A percentile compares a stretch with the other conserved stretches of the same genome.
These are phyloP conservation scores for Ephydatia muelleri DNA, from an alignment of 37 sponge, comb jelly and placozoan species.

Conservation along the genomic window DNA sequence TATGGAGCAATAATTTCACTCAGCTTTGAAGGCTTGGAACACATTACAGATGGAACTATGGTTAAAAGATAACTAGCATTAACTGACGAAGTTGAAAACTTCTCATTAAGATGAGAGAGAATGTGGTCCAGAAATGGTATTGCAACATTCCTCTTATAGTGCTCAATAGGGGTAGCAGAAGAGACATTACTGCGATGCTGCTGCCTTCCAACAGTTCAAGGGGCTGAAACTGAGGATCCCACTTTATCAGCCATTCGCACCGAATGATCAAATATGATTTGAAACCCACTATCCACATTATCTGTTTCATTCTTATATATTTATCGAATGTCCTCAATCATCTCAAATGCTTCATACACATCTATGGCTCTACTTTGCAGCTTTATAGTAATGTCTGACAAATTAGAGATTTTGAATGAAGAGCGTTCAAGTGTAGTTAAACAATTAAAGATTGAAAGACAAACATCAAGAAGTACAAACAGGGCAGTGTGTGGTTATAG, in stretches of 20 bases:
- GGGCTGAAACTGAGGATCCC: neutral
- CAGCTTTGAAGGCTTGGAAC: slow-evolving; percentile 1
- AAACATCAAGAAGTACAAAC: too few species aligned
- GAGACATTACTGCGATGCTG: slow-evolving; percentile 42
- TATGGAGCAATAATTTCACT: neutral
- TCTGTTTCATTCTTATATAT: slow-evolving; percentile 9
- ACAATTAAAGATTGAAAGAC: too few species aligned
- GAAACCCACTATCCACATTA: slow-evolving; percentile 6
- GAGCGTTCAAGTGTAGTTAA: too few species aligned
- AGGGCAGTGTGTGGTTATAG: too few species aligned
- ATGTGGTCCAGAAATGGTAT: slow-evolving; percentile 57
- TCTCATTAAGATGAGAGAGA: slow-evolving; percentile 1
- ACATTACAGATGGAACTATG: slow-evolving; percentile 36
- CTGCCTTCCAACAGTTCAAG: neutral
- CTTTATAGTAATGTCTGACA: neutral
- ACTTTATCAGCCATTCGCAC: neutral
- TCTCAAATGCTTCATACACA: slow-evolving; percentile 45
- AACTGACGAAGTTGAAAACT: slow-evolving; percentile 17
- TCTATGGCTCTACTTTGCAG: slow-evolving; percentile 27
- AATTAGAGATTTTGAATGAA: too few species aligned
- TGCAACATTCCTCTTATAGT: slow-evolving; percentile 35
- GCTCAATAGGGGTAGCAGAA: slow-evolving; percentile 25
- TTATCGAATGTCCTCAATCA: slow-evolving; percentile 13
- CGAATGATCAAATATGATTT: slow-evolving; percentile 2
- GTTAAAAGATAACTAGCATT: slow-evolving; percentile 32